Evolutionary conservation across 2,113 vertebrate genomes (phyloP).

Genomic region (Hydrochoerus hydrochaeris): DNA sequence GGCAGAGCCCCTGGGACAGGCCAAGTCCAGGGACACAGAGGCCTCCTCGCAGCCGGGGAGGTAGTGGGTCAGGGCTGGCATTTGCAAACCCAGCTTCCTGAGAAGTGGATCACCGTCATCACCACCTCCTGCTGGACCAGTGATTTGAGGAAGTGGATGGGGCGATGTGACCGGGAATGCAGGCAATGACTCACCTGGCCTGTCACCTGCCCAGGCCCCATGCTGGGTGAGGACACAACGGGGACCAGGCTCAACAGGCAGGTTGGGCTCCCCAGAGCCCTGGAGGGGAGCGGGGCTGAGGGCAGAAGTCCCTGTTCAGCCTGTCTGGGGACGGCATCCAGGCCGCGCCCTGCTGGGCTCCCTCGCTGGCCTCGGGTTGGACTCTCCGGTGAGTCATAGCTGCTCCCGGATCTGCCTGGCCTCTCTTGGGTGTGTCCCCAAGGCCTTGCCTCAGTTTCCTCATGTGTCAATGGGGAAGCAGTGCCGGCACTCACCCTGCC

Average conservation of each 20-base stretch:
- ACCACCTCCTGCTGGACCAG: background rate
- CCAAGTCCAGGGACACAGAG: background rate
- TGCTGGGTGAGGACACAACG: background rate
- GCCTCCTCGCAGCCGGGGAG: background rate
- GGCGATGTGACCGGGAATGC: background rate
- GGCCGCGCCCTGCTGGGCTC: background rate
- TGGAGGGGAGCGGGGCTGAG: fast-evolving
- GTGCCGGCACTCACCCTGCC: fast-evolving
- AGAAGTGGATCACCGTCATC: background rate
- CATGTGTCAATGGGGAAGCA: background rate
- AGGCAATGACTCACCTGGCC: background rate
- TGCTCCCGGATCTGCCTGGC: fast-evolving
- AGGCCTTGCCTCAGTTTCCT: background rate
- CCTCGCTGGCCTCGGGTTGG: fast-evolving
- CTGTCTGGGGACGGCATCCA: fast-evolving
- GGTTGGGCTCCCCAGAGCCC: background rate
- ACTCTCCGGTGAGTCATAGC: background rate
- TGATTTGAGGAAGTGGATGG: background rate
- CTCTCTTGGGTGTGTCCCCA: too few relatives aligned
- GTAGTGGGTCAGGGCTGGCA: background rate
- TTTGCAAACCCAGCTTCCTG: background rate
- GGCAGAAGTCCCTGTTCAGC: background rate
- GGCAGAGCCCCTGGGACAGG: background rate
- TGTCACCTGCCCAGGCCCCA: background rate
- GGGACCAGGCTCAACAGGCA: background rate